Base-by-base conservation (phyloP, 2,113 vertebrate species). In the Sceloporus tristichus region DNA sequence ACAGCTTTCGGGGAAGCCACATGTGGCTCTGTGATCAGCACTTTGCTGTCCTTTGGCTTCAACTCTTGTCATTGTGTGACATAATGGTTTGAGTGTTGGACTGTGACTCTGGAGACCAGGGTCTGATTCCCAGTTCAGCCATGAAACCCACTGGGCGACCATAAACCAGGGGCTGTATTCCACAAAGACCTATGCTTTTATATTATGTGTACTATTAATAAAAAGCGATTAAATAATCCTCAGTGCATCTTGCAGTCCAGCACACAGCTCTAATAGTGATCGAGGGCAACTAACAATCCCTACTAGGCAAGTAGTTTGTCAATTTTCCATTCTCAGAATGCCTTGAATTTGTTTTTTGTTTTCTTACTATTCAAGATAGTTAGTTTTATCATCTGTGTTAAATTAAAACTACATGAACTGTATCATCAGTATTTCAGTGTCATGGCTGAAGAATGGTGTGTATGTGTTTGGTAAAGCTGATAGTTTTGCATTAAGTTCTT, bases 401-500 rank as follows among this genome's bases (percentile, higher is more conserved):
- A 71, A n/a, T 34, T 34, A 71, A 84, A 70, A 70, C 65, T 53
- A 53, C 25, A 83, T 8, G 13, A 27, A 40, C 27, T 25, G 29
- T 19, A n/a, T 21, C 25, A 9, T 66, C 27, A n/a, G 13, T 65
- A 68, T 16, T 48, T 84, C 19, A 73, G 4, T 29, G 13, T 40
- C 42, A 11, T 77, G 11, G 23, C 10, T 68, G 27, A 65, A 23
- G 38, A 62, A 23, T 5, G 48, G 27, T 25, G 42, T 0, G 11
- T 14, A 29, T 54, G 27, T 56, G 2, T 27, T 54, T 6, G 0
- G 4, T 79, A 27, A 34, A 9, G 54, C 13, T 59, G 27, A 79
- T 65, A 42, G 89, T 85, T 95, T 94, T 91, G 85, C 86, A 88
- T 91, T 90, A 94, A 59, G n/a, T 93, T 90, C 92, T 89, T 87